phyloP scores from a whole-genome alignment of 2,113 vertebrate genomes.

The Muntiacus muntjak region DNA sequence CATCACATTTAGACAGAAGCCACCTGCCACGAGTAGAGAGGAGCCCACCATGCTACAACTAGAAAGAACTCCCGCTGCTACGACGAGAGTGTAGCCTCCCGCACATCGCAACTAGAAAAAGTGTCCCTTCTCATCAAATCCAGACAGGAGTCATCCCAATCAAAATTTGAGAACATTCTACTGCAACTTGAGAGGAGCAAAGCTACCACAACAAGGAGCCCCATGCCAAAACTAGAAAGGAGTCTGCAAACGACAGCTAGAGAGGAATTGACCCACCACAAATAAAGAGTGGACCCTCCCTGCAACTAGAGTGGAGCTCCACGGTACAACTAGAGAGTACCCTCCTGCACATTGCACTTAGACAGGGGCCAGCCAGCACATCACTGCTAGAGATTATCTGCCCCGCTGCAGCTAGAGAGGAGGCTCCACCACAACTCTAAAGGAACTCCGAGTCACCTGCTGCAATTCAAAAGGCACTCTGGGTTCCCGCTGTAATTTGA shows the following conservation, averaged over 20 bases:
- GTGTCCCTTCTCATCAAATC: background rate
- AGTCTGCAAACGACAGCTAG: background rate
- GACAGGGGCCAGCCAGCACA: background rate
- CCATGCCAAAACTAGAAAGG: background rate
- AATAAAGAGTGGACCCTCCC: background rate
- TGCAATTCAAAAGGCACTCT: background rate
- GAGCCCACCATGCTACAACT: background rate
- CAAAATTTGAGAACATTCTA: background rate
- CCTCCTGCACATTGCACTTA: background rate
- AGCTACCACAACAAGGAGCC: background rate
- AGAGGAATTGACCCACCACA: background rate
- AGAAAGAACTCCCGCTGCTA: background rate
- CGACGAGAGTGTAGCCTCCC: background rate
- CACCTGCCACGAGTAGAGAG: fast-evolving
- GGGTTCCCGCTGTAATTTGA: background rate
- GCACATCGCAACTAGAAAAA: background rate
- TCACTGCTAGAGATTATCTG: background rate
- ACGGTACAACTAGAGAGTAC: background rate
- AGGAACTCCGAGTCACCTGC: background rate
- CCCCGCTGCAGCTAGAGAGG: background rate
- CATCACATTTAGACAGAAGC: background rate
- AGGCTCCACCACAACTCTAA: background rate
- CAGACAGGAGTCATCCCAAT: background rate
- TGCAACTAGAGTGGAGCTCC: background rate
- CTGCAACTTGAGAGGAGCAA: background rate